Conservation (phyloP, 2,888 invertebrate genomes). For the Molanna angustata region DNA sequence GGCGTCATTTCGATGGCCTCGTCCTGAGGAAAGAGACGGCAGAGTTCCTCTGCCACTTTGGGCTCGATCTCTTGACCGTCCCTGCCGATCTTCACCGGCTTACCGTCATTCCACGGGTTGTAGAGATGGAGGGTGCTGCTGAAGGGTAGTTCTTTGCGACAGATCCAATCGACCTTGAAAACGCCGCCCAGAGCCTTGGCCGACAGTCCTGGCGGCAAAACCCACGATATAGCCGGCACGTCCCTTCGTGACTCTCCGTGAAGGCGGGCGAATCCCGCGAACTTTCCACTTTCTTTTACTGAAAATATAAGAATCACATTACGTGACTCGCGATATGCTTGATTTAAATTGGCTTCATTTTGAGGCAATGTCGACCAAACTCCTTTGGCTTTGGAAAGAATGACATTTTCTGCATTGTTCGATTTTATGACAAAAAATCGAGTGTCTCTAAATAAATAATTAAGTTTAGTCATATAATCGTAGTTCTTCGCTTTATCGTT, state of each 20-base stretch:
- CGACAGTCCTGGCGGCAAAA: constrained; percentile 87
- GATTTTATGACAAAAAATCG: constrained; percentile 96
- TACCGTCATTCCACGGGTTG: constrained; percentile 98
- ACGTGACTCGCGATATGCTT: constrained; percentile 87
- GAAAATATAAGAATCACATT: constrained; percentile 96
- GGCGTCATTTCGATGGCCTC: constrained; percentile 87
- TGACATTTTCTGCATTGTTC: constrained; percentile 95
- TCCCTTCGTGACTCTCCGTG: constrained; percentile 86
- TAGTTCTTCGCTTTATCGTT: constrained; percentile 63
- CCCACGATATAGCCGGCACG: constrained; percentile 89
- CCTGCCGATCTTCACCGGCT: constrained; percentile 98
- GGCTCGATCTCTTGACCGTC: constrained; percentile 99
- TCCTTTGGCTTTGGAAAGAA: constrained; percentile 89
- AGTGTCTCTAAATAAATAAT: constrained; percentile 92
- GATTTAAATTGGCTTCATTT: constrained; percentile 94
- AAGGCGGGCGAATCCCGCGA: constrained; percentile 91
- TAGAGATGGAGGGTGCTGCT: constrained; percentile 88
- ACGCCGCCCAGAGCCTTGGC: constrained; percentile 93
- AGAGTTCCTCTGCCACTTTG: constrained; percentile 90
- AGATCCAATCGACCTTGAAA: constrained; percentile 96
- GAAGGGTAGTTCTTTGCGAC: constrained; percentile 90
- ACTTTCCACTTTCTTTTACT: constrained; percentile 96
- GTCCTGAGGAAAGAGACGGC: constrained; percentile 91
- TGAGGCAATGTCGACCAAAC: constrained; percentile 98
- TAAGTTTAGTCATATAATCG: constrained; percentile 84